Evolutionary conservation across 2,113 vertebrate species (phyloP), one percentile per base, ranked within the genome.

Genomic region (Cyanoliseus patagonus): DNA sequence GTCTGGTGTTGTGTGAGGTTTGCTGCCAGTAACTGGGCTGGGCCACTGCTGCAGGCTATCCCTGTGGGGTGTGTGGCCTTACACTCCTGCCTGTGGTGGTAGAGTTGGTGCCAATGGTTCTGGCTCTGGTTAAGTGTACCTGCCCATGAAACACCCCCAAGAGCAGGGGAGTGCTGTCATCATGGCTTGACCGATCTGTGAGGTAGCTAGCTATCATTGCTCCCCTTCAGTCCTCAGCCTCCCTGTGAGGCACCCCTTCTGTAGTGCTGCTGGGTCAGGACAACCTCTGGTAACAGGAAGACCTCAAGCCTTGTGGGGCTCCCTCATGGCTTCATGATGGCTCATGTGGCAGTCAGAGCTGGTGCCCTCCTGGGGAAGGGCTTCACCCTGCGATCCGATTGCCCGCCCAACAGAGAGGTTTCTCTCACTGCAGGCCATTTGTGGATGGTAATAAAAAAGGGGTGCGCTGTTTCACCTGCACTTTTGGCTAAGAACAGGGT

Each of bases 11-110:
- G 57, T 35, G 57, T 35, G 57, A 59, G 57, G 9, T 59, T 59
- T 59, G 57, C 57, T 35, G 20, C 13, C 35, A 35, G 33, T 35
- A 59, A 15, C 57, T 23, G 22, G 33, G 13, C 57, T 35, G 57
- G 37, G 5, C 69, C 12, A 7, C 30, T 19, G 8, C 28, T 11
- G n/a, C 28, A 52, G 49, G 76, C 41, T 16, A 0, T 31, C 6
- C 8, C 13, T 5, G n/a, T 13, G 23, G 39, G 44, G 2, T 3
- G 10, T 6, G 31, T 18, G 61, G 42, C 44, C 16, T 24, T 13
- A 13, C 13, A 6, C 1, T 5, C 41, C n/a, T 23, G 22, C 7
- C 0, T 16, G 15, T 47, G 39, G 5, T 5, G 30, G 17, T 2
- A 5, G 55, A 9, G 13, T 3, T 46, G 27, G 24, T 31, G n/a